phyloP scores from a whole-genome alignment of 1,140 invertebrate species.

The Globodera rostochiensis region DNA sequence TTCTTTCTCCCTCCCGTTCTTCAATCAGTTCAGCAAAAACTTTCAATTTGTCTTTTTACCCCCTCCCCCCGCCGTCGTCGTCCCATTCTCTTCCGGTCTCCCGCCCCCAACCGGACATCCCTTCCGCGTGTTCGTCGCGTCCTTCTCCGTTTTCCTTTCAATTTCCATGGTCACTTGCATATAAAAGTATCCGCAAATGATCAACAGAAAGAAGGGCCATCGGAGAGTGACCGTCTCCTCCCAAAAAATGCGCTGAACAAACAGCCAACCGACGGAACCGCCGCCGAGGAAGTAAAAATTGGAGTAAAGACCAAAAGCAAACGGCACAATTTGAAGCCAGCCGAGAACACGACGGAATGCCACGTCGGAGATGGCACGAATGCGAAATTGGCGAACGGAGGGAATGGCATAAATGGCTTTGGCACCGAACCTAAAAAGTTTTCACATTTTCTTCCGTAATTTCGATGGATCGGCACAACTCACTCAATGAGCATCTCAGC shows the following conservation, averaged over 20 bases:
- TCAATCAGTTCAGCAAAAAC: too few relatives aligned
- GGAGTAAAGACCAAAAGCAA: slow-evolving; percentile 64
- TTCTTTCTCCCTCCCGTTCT: too few relatives aligned
- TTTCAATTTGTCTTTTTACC: slow-evolving; percentile 8
- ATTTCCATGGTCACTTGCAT: slow-evolving; percentile 51
- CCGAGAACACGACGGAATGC: slow-evolving; percentile 59
- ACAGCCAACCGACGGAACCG: slow-evolving; percentile 56
- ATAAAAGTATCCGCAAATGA: slow-evolving; percentile 61
- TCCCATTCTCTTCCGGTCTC: slow-evolving; percentile 13
- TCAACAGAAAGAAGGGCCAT: slow-evolving; percentile 62
- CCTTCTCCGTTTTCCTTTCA: slow-evolving; percentile 14
- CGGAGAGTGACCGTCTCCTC: slow-evolving; percentile 62
- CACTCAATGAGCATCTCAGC: slow-evolving; percentile 61
- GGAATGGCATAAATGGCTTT: slow-evolving; percentile 57
- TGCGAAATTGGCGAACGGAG: slow-evolving; percentile 47
- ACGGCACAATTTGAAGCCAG: slow-evolving; percentile 60
- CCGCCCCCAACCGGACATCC: not conserved
- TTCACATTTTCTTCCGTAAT: not conserved
- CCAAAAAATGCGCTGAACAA: slow-evolving; percentile 63
- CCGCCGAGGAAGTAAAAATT: slow-evolving; percentile 66
- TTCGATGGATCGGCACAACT: not conserved
- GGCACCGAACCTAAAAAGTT: slow-evolving; percentile 38
- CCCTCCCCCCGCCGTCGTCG: not conserved
- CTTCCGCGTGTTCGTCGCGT: not conserved
- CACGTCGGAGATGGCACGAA: slow-evolving; percentile 51